Conservation (phyloP, 2,888 invertebrate species). For the Blomia tropicalis region DNA sequence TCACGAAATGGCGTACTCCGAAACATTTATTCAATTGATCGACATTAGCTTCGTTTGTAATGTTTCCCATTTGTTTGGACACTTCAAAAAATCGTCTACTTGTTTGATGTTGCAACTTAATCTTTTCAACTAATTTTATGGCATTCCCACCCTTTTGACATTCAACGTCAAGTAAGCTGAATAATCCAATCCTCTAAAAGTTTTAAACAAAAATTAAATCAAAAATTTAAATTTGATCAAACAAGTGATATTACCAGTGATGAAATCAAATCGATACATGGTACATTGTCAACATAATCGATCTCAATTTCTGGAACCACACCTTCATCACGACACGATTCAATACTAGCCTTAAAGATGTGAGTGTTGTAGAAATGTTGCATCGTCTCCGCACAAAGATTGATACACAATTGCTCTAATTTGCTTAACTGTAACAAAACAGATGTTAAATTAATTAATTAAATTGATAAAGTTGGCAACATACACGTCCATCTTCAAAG, state of each 20-base stretch:
- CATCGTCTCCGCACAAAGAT: slow-evolving; percentile 89
- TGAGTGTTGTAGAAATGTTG: slow-evolving; percentile 95
- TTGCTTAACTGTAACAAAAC: slow-evolving; percentile 49
- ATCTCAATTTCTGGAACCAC: slow-evolving; percentile 75
- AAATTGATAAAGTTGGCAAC: background rate
- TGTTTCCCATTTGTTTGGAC: slow-evolving; percentile 23
- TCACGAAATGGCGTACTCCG: slow-evolving; percentile 77
- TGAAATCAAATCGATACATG: slow-evolving; percentile 85
- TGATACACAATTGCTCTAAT: slow-evolving; percentile 81
- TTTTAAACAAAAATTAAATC: slow-evolving; percentile 22
- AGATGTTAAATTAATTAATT: background rate
- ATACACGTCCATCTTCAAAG: slow-evolving; percentile 67
- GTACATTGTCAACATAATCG: slow-evolving; percentile 85
- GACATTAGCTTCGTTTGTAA: slow-evolving; percentile 23
- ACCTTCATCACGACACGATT: slow-evolving; percentile 82
- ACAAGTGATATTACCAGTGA: slow-evolving; percentile 46
- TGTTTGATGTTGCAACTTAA: slow-evolving; percentile 60
- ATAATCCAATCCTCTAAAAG: slow-evolving; percentile 57
- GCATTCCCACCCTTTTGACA: slow-evolving; percentile 65
- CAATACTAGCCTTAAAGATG: slow-evolving; percentile 81
- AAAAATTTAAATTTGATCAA: slow-evolving; percentile 5
- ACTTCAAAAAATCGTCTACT: slow-evolving; percentile 46
- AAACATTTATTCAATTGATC: slow-evolving; percentile 42
- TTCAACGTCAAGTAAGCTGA: slow-evolving; percentile 81
- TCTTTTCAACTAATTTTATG: slow-evolving; percentile 62